A percentile compares a stretch with the other conserved stretches of the same genome.
Conservation (phyloP, 2,113 vertebrate genomes). For the Callopanchax toddi region DNA sequence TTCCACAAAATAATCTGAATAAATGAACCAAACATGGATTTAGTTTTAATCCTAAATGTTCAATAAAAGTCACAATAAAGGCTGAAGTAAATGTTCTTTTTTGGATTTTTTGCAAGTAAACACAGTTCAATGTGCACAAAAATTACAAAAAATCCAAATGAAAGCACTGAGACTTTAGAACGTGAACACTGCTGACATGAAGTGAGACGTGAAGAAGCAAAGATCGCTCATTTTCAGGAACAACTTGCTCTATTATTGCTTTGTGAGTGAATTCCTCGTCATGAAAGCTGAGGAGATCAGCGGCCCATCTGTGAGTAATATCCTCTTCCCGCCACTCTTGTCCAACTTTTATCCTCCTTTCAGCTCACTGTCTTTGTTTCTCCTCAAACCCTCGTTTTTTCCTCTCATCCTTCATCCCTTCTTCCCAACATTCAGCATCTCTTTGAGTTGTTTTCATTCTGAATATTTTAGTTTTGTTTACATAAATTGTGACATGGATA, state of each 20-base stretch:
- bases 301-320: slow-evolving; percentile 42
- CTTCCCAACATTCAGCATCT: background rate
- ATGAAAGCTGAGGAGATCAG: slow-evolving; percentile 24
- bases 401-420: background rate
- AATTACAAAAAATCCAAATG: background rate
- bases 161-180: background rate
- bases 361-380: slow-evolving; percentile 11
- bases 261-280: slow-evolving; percentile 32
- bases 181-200: too few species aligned
- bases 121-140: too few species aligned
- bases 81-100: too few species aligned
- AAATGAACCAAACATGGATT: too few species aligned
- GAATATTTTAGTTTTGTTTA: too few species aligned
- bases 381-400: background rate
- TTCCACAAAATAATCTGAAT: background rate
- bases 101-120: too few species aligned
- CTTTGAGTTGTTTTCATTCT: background rate
- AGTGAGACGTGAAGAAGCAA: background rate
- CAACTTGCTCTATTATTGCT: slow-evolving; percentile 23
- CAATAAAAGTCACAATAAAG: too few species aligned
- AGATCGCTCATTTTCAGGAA: slow-evolving; percentile 27
- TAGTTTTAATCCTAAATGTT: too few species aligned
- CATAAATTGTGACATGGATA: too few species aligned
- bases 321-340: slow-evolving; percentile 44
- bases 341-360: slow-evolving; percentile 40